Evolutionary conservation across 2,888 invertebrate species (phyloP).

Genomic region (Laothoe populi): DNA sequence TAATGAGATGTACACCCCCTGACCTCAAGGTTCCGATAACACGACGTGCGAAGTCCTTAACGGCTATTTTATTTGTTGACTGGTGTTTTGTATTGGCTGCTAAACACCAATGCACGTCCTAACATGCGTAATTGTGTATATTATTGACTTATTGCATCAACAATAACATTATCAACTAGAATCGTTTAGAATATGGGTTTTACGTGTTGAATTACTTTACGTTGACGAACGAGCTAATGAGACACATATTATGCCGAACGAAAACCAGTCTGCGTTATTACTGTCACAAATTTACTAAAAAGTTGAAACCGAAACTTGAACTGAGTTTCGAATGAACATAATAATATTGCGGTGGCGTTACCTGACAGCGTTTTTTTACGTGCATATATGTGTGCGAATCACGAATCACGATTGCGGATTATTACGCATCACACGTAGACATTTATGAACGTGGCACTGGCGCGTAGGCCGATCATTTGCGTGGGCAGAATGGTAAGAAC

Average conservation of each 20-base stretch:
- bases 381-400: slow-evolving; percentile 40
- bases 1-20: slow-evolving; percentile 57
- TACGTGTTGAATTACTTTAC: neutral
- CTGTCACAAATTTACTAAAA: slow-evolving; percentile 19
- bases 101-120: slow-evolving; percentile 6
- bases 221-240: neutral
- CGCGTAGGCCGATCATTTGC: slow-evolving; percentile 65
- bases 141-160: neutral
- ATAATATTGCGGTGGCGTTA: slow-evolving; percentile 11
- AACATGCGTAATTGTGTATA: neutral
- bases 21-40: slow-evolving; percentile 60
- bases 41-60: slow-evolving; percentile 59
- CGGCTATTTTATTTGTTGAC: slow-evolving; percentile 48
- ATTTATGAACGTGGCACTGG: slow-evolving; percentile 56
- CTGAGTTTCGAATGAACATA: slow-evolving; percentile 20
- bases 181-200: neutral
- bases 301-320: slow-evolving; percentile 7
- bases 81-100: slow-evolving; percentile 29
- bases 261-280: slow-evolving; percentile 22
- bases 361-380: slow-evolving; percentile 18
- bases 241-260: neutral
- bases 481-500: slow-evolving; percentile 61
- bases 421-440: slow-evolving; percentile 65
- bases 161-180: neutral
- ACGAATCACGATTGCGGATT: slow-evolving; percentile 51